Evolutionary conservation across 2,797 vertebrate species (phyloP), one percentile per base, ranked within the genome.

Genomic region (Liparis tanakae): DNA sequence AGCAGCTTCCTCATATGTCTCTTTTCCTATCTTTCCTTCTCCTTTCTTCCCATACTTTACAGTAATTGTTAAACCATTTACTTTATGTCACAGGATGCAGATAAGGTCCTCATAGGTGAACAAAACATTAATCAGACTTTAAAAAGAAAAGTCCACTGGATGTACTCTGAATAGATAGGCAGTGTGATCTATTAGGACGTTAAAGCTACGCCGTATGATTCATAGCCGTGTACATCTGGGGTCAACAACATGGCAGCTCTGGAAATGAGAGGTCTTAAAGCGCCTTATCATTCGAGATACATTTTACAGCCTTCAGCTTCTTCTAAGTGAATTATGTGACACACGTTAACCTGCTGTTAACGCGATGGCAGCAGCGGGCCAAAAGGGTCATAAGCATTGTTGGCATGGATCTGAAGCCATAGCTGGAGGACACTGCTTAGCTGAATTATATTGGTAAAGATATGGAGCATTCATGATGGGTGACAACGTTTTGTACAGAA

Each of bases 161-260:
- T 63, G 67, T 71, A 50, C 53, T 71, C 64, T 43, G 67, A 74
- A 63, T 70, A 78, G 79, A 80, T 73, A 70, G 72, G 65, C 71
- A 58, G 22, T 2, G 1, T 78, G 83, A 91, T 88, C 76, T 73
- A 86, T 81, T 54, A 71, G 43, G 67, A 76, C 5, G 59, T 80
- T 82, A 69, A 79, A 57, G 78, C 70, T 53, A 63, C 70, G 77
- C 43, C 34, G 33, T 59, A 80, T 88, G 75, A 89, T 82, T 90
- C 67, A 89, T 63, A 66, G 70, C 63, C 67, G 54, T 53, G 73
- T 39, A 25, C 17, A 34, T 58, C 75, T 48, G 39, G 63, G 85
- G 83, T 91, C 86, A 85, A 85, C 84, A 83, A 78, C 79, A 79
- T 43, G 58, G 80, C 68, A 25, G 67, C 71, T 20, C 30, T n/a